These are phyloP conservation scores for Pandemis corylana DNA, from an alignment of 2,888 invertebrate genomes.

Conservation along the genomic window DNA sequence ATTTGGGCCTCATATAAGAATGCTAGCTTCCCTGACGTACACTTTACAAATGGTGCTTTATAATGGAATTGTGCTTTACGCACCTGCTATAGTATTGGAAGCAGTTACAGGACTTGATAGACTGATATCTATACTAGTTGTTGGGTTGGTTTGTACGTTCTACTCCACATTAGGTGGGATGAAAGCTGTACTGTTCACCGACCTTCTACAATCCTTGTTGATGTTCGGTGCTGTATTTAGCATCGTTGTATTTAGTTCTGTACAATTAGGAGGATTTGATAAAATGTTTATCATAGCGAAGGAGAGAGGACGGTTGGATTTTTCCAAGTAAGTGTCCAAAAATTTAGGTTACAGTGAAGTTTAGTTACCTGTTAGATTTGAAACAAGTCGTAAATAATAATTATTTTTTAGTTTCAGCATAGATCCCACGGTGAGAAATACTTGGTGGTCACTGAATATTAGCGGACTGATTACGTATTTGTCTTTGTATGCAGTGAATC, in stretches of 20 bases:
- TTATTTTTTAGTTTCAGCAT: constrained; percentile 86
- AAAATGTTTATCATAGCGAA: constrained; percentile 89
- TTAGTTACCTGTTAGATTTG: background rate
- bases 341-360: constrained; percentile 4
- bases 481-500: constrained; percentile 94
- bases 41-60: constrained; percentile 95
- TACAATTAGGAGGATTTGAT: constrained; percentile 88
- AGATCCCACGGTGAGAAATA: constrained; percentile 93
- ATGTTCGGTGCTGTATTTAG: constrained; percentile 94
- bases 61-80: constrained; percentile 96
- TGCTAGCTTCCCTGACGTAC: constrained; percentile 93
- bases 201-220: constrained; percentile 92
- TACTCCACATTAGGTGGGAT: constrained; percentile 95
- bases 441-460: constrained; percentile 92
- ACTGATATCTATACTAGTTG: constrained; percentile 89
- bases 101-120: constrained; percentile 92
- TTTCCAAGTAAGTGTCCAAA: constrained; percentile 84
- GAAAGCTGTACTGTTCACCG: constrained; percentile 95
- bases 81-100: constrained; percentile 95
- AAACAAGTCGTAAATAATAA: constrained; percentile 3
- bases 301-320: constrained; percentile 88
- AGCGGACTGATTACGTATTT: constrained; percentile 93
- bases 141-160: constrained; percentile 92
- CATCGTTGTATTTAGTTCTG: constrained; percentile 89
- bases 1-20: constrained; percentile 91